phyloP scores from a whole-genome alignment of 2,113 vertebrate genomes.

The Mandrillus leucophaeus region DNA sequence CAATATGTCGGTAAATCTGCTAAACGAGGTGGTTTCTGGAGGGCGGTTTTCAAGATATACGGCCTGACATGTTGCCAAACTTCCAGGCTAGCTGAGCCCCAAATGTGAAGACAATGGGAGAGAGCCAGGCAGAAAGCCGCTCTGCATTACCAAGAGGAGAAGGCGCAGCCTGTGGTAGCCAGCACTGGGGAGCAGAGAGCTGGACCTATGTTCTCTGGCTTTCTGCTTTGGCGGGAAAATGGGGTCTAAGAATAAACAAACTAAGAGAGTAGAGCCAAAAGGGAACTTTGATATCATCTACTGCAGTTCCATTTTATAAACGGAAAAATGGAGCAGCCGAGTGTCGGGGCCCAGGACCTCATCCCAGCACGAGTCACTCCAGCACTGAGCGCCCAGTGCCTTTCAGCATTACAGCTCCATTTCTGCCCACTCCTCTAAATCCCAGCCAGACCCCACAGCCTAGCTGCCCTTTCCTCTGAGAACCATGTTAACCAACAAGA shows the following conservation, averaged over 20 bases:
- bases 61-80: conserved; percentile 72
- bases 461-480: neutral
- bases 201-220: neutral
- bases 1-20: conserved; percentile 76
- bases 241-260: neutral
- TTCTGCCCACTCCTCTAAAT: neutral
- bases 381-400: neutral
- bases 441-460: neutral
- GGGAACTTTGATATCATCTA: neutral
- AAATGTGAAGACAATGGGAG: conserved; percentile 17
- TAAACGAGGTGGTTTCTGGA: conserved; percentile 74
- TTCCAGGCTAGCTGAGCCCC: conserved; percentile 62
- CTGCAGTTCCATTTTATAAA: neutral
- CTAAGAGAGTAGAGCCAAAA: neutral
- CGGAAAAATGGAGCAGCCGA: neutral
- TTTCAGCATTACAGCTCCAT: too few relatives aligned
- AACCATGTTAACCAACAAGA: neutral
- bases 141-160: neutral
- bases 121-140: neutral
- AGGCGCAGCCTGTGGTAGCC: rapidly evolving
- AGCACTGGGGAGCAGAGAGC: neutral
- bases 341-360: neutral
- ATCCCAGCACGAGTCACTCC: neutral
- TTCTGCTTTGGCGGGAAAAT: neutral
- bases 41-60: conserved; percentile 74